Evolutionary conservation across 2,888 invertebrate species (phyloP).

Genomic region (Muscina levida): DNA sequence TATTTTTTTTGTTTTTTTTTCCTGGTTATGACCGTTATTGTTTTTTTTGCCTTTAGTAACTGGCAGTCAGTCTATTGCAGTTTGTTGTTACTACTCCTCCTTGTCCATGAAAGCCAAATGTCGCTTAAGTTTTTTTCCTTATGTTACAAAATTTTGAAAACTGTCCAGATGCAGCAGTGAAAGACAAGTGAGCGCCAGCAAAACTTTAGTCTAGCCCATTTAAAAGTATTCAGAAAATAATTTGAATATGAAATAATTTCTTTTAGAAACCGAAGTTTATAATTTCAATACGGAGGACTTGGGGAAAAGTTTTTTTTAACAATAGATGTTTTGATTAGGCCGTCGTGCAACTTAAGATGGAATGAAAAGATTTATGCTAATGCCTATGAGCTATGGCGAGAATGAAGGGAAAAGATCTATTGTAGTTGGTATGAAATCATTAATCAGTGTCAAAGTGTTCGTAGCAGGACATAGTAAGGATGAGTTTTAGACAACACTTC

Average conservation of each 20-base stretch:
- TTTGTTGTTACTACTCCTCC: neutral
- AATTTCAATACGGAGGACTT: constrained; percentile 4
- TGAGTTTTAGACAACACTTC: too few species aligned
- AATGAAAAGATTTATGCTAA: too few species aligned
- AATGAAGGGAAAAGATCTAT: too few species aligned
- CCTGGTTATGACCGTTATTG: neutral
- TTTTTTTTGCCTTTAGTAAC: constrained; percentile 33
- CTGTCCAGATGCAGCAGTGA: too few species aligned
- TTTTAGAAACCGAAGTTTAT: constrained; percentile 16
- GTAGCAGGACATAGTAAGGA: too few species aligned
- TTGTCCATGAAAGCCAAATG: constrained; percentile 52
- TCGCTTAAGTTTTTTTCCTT: constrained; percentile 49
- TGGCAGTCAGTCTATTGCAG: constrained; percentile 25
- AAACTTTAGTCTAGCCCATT: constrained; percentile 1
- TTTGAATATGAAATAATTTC: constrained; percentile 38
- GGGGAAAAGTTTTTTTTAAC: neutral
- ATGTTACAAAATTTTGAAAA: constrained; percentile 48
- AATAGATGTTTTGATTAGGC: neutral
- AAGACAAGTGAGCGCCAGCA: too few species aligned
- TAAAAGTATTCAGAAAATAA: constrained; percentile 11
- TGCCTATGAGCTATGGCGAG: too few species aligned
- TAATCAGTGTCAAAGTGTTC: too few species aligned
- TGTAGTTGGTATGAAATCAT: too few species aligned
- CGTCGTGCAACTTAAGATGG: neutral
- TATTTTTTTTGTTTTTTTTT: too few species aligned